Percentiles rank a stretch among this genome's conserved stretches.
Evolutionary conservation across 2,113 vertebrate species (phyloP).

Genomic region (Tachycineta bicolor): DNA sequence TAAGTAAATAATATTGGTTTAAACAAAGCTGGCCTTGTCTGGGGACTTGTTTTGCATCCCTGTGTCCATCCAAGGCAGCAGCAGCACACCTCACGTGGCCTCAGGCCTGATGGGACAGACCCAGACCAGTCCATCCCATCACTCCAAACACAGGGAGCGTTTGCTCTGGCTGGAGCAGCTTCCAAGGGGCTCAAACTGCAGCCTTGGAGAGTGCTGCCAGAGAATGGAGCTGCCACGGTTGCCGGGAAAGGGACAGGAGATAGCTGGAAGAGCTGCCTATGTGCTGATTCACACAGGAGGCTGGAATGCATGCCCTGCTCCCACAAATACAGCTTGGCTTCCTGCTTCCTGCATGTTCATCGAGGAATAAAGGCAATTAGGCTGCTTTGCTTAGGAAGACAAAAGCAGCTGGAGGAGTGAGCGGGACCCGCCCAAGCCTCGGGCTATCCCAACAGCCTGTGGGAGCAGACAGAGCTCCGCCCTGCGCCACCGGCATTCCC

Average conservation of each 20-base stretch:
- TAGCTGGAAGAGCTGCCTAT: not conserved
- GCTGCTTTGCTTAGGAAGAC: not conserved
- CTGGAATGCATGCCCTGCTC: not conserved
- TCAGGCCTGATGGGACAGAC: not conserved
- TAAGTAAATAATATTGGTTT: not conserved
- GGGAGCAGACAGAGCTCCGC: not conserved
- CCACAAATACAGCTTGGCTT: not conserved
- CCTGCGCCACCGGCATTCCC: not conserved
- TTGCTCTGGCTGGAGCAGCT: not conserved
- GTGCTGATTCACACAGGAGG: not conserved
- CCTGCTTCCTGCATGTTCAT: not conserved
- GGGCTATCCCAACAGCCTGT: not conserved
- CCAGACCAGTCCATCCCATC: not conserved
- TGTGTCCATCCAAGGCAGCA: not conserved
- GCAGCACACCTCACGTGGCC: fast-evolving
- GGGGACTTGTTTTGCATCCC: not conserved
- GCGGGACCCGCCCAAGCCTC: not conserved
- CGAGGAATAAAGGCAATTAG: not conserved
- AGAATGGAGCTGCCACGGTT: fast-evolving
- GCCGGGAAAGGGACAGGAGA: not conserved
- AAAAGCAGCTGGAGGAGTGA: not conserved
- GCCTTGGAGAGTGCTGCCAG: not conserved
- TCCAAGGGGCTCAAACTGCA: not conserved
- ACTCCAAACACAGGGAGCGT: not conserved
- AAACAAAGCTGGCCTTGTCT: not conserved